A percentile compares a stretch with the other conserved stretches of the same genome.
phyloP scores from a whole-genome alignment of 2,797 vertebrate genomes.

The Podarcis lilfordi region DNA sequence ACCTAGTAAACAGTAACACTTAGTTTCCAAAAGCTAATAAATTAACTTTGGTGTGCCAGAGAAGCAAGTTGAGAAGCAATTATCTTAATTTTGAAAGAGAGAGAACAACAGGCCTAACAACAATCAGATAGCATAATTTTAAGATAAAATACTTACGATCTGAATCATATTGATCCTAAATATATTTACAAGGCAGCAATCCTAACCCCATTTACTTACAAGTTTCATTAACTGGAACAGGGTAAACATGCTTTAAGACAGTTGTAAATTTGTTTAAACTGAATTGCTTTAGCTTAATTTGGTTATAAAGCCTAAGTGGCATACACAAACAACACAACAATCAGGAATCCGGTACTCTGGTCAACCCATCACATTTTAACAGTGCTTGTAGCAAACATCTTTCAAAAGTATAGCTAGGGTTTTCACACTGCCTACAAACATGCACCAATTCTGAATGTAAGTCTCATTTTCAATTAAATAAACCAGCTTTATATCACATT shows the following conservation, averaged over 20 bases:
- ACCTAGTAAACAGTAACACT: conserved; percentile 48
- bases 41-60: conserved; percentile 29
- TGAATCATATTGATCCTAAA: neutral
- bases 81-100: conserved; percentile 30
- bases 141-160: neutral
- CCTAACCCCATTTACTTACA: neutral
- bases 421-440: conserved; percentile 27
- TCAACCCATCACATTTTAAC: conserved; percentile 54
- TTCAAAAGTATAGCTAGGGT: conserved; percentile 12
- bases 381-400: conserved; percentile 54
- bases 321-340: conserved; percentile 57
- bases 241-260: neutral
- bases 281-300: conserved; percentile 4
- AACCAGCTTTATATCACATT: neutral
- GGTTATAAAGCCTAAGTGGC: conserved; percentile 41
- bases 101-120: conserved; percentile 49
- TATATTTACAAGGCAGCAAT: neutral
- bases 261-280: neutral
- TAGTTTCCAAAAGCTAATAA: conserved; percentile 64
- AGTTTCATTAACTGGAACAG: neutral
- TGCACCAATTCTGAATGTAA: neutral
- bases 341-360: conserved; percentile 60
- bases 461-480: neutral
- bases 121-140: neutral
- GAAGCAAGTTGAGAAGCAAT: conserved; percentile 41